These are phyloP conservation scores for Mimas tiliae DNA, from an alignment of 2,888 invertebrate species.

Conservation along the genomic window DNA sequence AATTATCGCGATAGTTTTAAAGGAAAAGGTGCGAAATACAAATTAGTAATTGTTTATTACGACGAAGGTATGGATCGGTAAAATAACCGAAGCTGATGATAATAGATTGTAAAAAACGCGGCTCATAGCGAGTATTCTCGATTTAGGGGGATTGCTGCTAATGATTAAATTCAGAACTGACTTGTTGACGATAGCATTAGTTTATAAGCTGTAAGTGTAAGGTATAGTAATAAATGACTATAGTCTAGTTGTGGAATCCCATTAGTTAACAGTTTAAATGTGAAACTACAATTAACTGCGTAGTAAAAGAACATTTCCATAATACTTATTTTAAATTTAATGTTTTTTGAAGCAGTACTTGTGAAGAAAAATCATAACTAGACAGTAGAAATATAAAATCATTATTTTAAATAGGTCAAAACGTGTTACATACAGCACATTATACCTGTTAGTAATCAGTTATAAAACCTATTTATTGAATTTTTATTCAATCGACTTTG, in stretches of 20 bases:
- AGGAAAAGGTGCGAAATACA: slow-evolving; percentile 8
- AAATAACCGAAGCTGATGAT: slow-evolving; percentile 26
- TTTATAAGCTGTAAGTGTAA: slow-evolving; percentile 70
- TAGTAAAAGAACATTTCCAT: not conserved
- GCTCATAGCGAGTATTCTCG: slow-evolving; percentile 48
- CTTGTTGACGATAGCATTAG: slow-evolving; percentile 68
- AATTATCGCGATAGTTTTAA: slow-evolving; percentile 6
- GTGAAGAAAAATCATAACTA: slow-evolving; percentile 10
- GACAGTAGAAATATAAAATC: slow-evolving; percentile 10
- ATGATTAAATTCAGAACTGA: slow-evolving; percentile 72
- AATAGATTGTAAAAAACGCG: slow-evolving; percentile 28
- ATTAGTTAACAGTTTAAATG: slow-evolving; percentile 19
- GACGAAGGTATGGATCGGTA: not conserved
- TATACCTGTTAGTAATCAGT: slow-evolving; percentile 14
- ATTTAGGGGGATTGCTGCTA: slow-evolving; percentile 46
- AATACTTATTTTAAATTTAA: not conserved
- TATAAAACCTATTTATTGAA: slow-evolving; percentile 4
- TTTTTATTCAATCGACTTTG: slow-evolving; percentile 8
- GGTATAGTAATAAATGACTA: slow-evolving; percentile 51
- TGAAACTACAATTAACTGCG: slow-evolving; percentile 20
- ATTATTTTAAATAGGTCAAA: not conserved
- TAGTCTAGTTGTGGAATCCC: slow-evolving; percentile 51
- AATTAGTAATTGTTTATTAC: slow-evolving; percentile 1
- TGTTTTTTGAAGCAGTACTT: not conserved
- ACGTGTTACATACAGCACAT: slow-evolving; percentile 6